Percentiles rank a stretch among this genome's conserved stretches.
Evolutionary conservation across 2,113 vertebrate species (phyloP).

Genomic region (Eulemur macaco): DNA sequence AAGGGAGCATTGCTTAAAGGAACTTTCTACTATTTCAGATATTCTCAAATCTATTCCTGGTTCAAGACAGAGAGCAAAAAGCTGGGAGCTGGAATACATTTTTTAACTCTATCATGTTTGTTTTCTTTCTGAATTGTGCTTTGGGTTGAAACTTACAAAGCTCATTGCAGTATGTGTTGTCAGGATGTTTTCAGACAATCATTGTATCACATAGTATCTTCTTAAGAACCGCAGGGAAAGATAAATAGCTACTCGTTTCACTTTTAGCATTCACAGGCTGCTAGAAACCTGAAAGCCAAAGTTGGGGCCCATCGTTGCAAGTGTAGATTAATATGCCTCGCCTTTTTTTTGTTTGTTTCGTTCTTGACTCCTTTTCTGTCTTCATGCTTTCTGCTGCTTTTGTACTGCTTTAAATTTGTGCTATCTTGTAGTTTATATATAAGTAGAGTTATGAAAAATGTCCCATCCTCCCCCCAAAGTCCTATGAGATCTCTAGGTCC

Average conservation of each 20-base stretch:
- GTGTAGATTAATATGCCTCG: neutral
- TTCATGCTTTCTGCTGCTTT: neutral
- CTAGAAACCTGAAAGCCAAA: neutral
- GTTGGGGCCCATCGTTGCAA: neutral
- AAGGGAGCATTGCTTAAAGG: neutral
- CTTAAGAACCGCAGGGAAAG: slow-evolving; percentile 13
- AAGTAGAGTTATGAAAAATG: slow-evolving; percentile 19
- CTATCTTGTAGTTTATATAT: neutral
- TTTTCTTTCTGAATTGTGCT: neutral
- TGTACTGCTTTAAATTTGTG: neutral
- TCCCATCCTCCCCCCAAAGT: neutral
- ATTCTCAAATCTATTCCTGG: neutral
- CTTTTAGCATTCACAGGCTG: neutral
- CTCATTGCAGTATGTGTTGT: neutral
- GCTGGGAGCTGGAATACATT: neutral
- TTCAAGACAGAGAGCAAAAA: neutral
- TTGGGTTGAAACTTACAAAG: slow-evolving; percentile 15
- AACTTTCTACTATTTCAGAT: neutral
- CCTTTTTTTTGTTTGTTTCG: neutral
- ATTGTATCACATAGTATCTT: neutral
- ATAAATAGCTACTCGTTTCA: neutral
- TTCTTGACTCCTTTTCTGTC: neutral
- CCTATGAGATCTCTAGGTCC: neutral
- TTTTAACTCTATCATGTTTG: neutral
- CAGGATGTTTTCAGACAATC: neutral